These are phyloP conservation scores for Aurelia sp. DNA, from an alignment of 30 jellyfish, hydroid and myxozoan genomes.

Conservation along the genomic window DNA sequence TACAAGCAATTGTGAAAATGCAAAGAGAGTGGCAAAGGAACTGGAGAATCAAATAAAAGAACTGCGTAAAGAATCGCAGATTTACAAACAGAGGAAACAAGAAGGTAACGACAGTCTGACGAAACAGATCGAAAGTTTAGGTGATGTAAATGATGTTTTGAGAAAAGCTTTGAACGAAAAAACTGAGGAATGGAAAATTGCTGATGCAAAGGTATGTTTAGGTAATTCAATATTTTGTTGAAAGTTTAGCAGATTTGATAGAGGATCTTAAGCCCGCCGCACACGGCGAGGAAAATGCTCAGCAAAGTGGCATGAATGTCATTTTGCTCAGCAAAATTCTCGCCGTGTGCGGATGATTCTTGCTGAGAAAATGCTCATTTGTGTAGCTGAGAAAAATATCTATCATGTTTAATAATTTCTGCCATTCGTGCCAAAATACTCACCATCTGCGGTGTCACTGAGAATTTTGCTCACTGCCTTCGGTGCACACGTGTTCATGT, in stretches of 20 bases:
- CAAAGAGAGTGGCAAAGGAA: slow-evolving; percentile 24
- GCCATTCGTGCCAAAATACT: no score
- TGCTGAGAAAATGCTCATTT: no score
- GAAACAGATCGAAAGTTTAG: slow-evolving; percentile 50
- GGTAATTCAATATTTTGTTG: neutral
- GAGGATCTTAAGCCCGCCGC: neutral
- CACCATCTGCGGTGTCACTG: no score
- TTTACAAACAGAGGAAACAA: slow-evolving; percentile 8
- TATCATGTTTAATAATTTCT: no score
- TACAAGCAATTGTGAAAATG: slow-evolving; percentile 37
- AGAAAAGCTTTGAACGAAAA: slow-evolving; percentile 59
- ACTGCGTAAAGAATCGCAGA: slow-evolving; percentile 37
- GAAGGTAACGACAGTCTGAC: slow-evolving; percentile 12
- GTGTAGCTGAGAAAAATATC: no score
- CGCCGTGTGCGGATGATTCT: no score
- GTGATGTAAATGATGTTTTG: slow-evolving; percentile 62
- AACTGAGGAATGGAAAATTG: slow-evolving; percentile 30
- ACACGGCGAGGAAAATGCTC: no score
- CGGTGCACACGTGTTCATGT: no score
- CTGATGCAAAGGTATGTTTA: slow-evolving; percentile 15
- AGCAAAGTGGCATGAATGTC: no score
- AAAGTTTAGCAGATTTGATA: neutral
- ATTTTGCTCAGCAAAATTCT: no score
- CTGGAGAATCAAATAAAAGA: slow-evolving; percentile 43
- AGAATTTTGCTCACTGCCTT: no score